Evolutionary conservation across 2,113 vertebrate species (phyloP), one percentile per base, ranked within the genome.

Genomic region (Melanostigma gelatinosum): DNA sequence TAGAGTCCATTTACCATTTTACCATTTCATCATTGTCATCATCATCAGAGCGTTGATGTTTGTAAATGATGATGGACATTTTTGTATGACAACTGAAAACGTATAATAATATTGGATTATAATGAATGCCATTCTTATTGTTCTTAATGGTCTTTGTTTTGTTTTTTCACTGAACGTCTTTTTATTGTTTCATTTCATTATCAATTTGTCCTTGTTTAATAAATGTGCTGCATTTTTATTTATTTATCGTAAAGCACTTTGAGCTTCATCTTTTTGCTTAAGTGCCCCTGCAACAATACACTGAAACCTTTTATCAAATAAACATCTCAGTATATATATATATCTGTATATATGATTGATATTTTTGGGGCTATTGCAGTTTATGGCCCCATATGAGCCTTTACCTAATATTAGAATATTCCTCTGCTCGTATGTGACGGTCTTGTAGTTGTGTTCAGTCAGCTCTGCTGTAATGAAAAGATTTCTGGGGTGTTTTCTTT

Each of bases 381-480:
- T 16, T 9, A 20, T 13, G 8, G 27, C 16, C 6, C 7, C 4
- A 0, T 36, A 6, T 29, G 18, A 40, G 13, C 32, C 18, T 38
- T n/a, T 22, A 20, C 44, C 34, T 24, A 9, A 58, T 40, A 54
- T 42, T 40, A 29, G 38, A 69, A 18, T 70, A 32, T 55, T 2
- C 65, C 71, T 73, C 38, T 58, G 38, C 6, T 78, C 29, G 46
- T n/a, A 62, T 81, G 76, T 69, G 46, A 48, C 72, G 42, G 18
- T 66, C 36, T 40, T 57, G 48, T 75, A 22, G 40, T 61, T 72
- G 72, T 64, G 24, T 68, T 75, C 46, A 54, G 40, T 57, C 58
- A 38, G 68, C 65, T 77, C 52, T 64, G 68, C 40, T 60, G 70
- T 91, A 92, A 92, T 93, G 83, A 91, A 86, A 91, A 83, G 73